phyloP scores from a whole-genome alignment of 2,113 vertebrate genomes.

The Electrona antarctica region DNA sequence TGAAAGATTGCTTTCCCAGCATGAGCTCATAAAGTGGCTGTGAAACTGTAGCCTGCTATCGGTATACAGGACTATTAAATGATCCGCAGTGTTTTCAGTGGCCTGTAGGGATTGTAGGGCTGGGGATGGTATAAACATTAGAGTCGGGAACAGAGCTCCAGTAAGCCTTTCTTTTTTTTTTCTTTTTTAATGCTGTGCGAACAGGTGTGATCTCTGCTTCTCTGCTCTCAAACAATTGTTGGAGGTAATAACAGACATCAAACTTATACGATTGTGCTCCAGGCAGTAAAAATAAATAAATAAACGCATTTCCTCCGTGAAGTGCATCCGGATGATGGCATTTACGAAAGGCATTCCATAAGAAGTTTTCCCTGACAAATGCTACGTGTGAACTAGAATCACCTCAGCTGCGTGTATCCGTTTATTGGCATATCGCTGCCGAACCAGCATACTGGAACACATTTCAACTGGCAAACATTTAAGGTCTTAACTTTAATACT shows the following conservation, averaged over 20 bases:
- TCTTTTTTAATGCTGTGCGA: constrained; percentile 40
- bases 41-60: constrained; percentile 63
- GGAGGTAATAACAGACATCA: constrained; percentile 56
- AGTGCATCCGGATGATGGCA: constrained; percentile 53
- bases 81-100: constrained; percentile 59
- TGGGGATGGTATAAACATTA: constrained; percentile 66
- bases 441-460: constrained; percentile 13
- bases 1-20: constrained; percentile 60
- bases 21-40: constrained; percentile 55
- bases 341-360: constrained; percentile 31
- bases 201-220: constrained; percentile 69
- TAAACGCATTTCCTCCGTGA: constrained; percentile 51
- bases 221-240: constrained; percentile 59
- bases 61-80: constrained; percentile 64
- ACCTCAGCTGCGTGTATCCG: constrained; percentile 12
- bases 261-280: constrained; percentile 48
- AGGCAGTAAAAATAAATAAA: constrained; percentile 22
- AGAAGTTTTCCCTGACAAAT: constrained; percentile 36
- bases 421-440: constrained; percentile 5
- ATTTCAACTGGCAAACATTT: constrained; percentile 32
- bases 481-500: constrained; percentile 67
- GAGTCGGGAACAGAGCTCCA: constrained; percentile 62
- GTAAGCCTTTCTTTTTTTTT: constrained; percentile 52
- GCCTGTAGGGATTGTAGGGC: constrained; percentile 54
- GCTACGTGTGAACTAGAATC: constrained; percentile 22